Base-by-base conservation (phyloP, 2,113 vertebrate genomes). In the Zosterops hypoxanthus region DNA sequence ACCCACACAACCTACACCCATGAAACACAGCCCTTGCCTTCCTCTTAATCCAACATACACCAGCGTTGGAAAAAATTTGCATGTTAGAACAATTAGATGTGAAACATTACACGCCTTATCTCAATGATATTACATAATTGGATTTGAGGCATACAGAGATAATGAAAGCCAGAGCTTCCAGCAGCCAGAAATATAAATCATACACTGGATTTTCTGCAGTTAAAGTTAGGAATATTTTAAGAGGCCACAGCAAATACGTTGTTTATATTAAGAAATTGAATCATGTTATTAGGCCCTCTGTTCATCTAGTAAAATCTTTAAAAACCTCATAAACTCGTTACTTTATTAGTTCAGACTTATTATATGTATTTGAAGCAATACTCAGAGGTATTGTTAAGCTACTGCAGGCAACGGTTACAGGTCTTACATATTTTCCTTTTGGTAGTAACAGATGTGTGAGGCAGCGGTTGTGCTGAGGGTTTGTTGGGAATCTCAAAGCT, bases 291-390 rank as follows among this genome's bases (percentile, higher is more conserved):
- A 93, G 94, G 77, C 90, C 93, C 95, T 96, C 96, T 88, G 93
- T 97, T 98, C 97, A 97, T 97, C 97, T 95, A 98, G 96, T 98
- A 98, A 98, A 98, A 98, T 97, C 96, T 98, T 97, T 98, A 97
- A 94, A 97, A 98, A 97, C 97, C 97, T 93, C 94, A 95, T 98
- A 98, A 98, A 98, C 91, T 97, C 24, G 64, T 94, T 97, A 79
- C 90, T 97, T 98, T 98, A 98, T 98, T 97, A 97, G 97, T 88
- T 94, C 97, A 92, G 97, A 97, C 97, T 96, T 98, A 97, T 97
- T 98, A 95, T 60, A 57, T 89, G 86, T 86, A 93, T 97, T 98
- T 97, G 96, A 97, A 97, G 97, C 96, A 96, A 95, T 97, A 97
- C 98, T 97, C 98, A 1, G 93, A 98, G 98, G 98, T 91, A 91